Evolutionary conservation across 1,140 invertebrate genomes (phyloP), one percentile per base, ranked within the genome.

Genomic region (Trypoxylus dichotomus): DNA sequence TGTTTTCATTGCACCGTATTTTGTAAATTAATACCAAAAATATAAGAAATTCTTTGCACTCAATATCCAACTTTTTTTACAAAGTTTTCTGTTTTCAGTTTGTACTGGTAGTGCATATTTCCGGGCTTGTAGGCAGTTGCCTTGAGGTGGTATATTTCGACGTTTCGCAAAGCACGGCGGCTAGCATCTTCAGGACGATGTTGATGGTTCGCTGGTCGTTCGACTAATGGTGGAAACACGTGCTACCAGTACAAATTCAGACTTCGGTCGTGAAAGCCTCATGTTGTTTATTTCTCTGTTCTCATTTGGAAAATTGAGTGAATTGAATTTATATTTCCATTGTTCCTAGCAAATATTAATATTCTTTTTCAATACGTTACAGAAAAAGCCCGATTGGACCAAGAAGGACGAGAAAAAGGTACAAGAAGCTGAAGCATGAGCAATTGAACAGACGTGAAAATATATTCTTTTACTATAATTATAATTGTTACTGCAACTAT

Each of bases 311-410:
- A 63, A 68, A 25, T 68, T 27, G 27, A 27, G 27, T 68, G 60
- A 3, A 24, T 68, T 29, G 60, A 68, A 68, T 68, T 68, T 29
- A 68, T 68, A 24, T 7, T 15, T 3, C 15, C 15, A 2, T 27
- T 24, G 8, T 25, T 27, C 24, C 5, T 7, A 37, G 60, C 21
- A 68, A 6, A n/a, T 68, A 68, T 15, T 72, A 77, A 43, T 76
- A 60, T 15, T 24, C 76, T 79, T 82, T 81, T 79, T 77, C 77
- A 78, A 77, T 78, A 84, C 82, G 86, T 91, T 91, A 83, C 92
- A 95, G 93, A 95, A 95, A 91, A 95, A 95, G 89, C 94, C 94
- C 83, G 94, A 95, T 89, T 95, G 94, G 94, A 95, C 94, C 85
- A 95, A 95, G 91, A 94, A 94, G 86, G 94, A 94, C 85, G 92